phyloP scores from a whole-genome alignment of 1,140 invertebrate genomes.

The Harpegnathos saltator region DNA sequence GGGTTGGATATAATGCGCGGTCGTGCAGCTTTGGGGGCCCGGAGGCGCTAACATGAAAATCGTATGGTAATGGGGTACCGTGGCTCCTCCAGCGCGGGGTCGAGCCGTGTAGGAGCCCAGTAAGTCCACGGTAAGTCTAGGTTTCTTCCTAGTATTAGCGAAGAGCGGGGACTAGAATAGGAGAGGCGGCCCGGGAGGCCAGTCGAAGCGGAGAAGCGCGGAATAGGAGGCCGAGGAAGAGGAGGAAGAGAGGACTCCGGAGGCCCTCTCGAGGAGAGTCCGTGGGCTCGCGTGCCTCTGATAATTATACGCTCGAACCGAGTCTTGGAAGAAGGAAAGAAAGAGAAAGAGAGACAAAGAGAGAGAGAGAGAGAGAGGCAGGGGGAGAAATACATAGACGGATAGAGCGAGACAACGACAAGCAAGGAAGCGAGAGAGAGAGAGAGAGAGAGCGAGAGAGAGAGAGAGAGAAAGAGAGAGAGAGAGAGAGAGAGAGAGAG shows the following conservation, averaged over 20 bases:
- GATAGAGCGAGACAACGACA: slow-evolving; percentile 50
- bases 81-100: slow-evolving; percentile 73
- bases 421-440: slow-evolving; percentile 40
- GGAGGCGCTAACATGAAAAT: slow-evolving; percentile 84
- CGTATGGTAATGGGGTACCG: slow-evolving; percentile 82
- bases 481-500: slow-evolving; percentile 33
- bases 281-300: slow-evolving; percentile 83
- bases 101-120: slow-evolving; percentile 71
- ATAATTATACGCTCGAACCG: slow-evolving; percentile 83
- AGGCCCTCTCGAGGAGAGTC: slow-evolving; percentile 74
- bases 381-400: not conserved
- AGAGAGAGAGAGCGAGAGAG: slow-evolving; percentile 31
- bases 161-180: slow-evolving; percentile 44
- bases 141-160: slow-evolving; percentile 80
- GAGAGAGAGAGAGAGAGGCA: slow-evolving; percentile 7
- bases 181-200: slow-evolving; percentile 27
- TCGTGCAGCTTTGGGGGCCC: slow-evolving; percentile 81
- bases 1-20: slow-evolving; percentile 80
- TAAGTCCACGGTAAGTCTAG: slow-evolving; percentile 75
- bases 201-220: slow-evolving; percentile 14
- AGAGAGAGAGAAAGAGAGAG: slow-evolving; percentile 42
- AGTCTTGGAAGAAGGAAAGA: slow-evolving; percentile 63
- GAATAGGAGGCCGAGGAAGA: slow-evolving; percentile 48
- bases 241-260: slow-evolving; percentile 60
- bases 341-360: slow-evolving; percentile 49